Percentiles rank a stretch among this genome's conserved stretches.
phyloP scores from a whole-genome alignment of 2,113 vertebrate genomes.

The Mormyrus lacerda region DNA sequence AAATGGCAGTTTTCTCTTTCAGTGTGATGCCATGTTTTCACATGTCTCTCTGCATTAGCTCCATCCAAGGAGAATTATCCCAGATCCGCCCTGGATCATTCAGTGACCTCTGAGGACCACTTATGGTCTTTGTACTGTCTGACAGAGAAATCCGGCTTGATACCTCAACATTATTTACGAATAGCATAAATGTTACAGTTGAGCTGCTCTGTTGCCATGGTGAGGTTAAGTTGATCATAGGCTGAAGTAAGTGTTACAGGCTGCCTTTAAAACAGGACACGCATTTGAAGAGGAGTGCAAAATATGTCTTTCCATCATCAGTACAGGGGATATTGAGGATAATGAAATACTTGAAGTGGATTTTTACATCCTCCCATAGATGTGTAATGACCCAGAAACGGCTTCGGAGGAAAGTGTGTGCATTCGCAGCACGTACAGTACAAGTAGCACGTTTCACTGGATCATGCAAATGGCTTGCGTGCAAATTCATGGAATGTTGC shows the following conservation, averaged over 20 bases:
- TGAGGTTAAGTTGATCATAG: slow-evolving; percentile 44
- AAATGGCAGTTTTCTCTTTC: background rate
- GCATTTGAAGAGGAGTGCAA: slow-evolving; percentile 57
- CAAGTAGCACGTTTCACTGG: background rate
- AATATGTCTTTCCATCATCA: background rate
- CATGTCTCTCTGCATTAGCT: slow-evolving; percentile 10
- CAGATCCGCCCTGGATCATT: background rate
- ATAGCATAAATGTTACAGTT: slow-evolving; percentile 27
- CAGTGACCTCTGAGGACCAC: slow-evolving; percentile 16
- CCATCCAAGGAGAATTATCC: background rate
- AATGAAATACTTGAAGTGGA: background rate
- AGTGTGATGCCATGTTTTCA: background rate
- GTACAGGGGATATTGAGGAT: background rate
- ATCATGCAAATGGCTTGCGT: background rate
- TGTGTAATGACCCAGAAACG: slow-evolving; percentile 1
- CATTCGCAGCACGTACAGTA: background rate
- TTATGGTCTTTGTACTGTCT: slow-evolving; percentile 23
- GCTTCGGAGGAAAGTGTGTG: background rate
- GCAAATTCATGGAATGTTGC: background rate
- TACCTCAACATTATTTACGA: slow-evolving; percentile 25
- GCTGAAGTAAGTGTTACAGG: slow-evolving; percentile 43
- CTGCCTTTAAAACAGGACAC: slow-evolving; percentile 48
- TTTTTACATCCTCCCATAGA: background rate
- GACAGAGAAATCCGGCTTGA: background rate
- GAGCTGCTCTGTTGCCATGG: slow-evolving; percentile 55